phyloP scores from a whole-genome alignment of 2,888 invertebrate genomes.

The Carcina quercana region DNA sequence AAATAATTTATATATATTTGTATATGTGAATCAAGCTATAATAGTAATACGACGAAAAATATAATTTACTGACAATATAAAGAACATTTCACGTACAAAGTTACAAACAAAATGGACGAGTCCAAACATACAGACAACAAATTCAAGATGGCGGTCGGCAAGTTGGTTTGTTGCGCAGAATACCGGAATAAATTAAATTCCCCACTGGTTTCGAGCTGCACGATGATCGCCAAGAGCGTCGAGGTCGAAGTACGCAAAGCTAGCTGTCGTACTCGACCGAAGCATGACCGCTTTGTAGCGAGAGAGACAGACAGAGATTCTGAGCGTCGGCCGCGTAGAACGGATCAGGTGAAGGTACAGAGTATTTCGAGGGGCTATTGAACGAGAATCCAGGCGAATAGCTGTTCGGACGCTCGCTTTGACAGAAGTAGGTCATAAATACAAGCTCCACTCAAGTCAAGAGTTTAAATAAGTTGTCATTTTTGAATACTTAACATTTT shows the following conservation, averaged over 20 bases:
- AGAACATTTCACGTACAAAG: too few species aligned
- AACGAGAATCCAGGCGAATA: conserved; percentile 26
- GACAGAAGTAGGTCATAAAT: too few species aligned
- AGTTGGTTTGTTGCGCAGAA: conserved; percentile 30
- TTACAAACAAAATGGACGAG: too few species aligned
- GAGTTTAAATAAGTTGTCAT: too few species aligned
- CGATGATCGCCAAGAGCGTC: conserved; percentile 23
- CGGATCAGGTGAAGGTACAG: conserved; percentile 53
- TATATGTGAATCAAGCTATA: too few species aligned
- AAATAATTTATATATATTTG: too few species aligned
- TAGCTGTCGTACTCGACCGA: conserved; percentile 23
- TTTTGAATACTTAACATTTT: too few species aligned
- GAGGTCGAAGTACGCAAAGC: conserved; percentile 20
- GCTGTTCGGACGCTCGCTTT: conserved; percentile 4
- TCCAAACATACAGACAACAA: conserved; percentile 16
- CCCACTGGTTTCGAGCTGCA: conserved; percentile 35
- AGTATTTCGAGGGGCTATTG: conserved; percentile 37
- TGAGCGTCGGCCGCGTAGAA: conserved; percentile 25
- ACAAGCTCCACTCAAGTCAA: too few species aligned
- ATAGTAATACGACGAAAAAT: too few species aligned
- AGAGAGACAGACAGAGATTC: conserved; percentile 26
- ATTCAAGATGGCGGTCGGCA: conserved; percentile 42
- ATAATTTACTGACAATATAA: too few species aligned
- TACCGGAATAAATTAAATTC: conserved; percentile 59
- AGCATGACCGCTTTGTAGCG: conserved; percentile 16